Base-by-base conservation (phyloP, 2,797 vertebrate species). In the Enteromius anoplus region DNA sequence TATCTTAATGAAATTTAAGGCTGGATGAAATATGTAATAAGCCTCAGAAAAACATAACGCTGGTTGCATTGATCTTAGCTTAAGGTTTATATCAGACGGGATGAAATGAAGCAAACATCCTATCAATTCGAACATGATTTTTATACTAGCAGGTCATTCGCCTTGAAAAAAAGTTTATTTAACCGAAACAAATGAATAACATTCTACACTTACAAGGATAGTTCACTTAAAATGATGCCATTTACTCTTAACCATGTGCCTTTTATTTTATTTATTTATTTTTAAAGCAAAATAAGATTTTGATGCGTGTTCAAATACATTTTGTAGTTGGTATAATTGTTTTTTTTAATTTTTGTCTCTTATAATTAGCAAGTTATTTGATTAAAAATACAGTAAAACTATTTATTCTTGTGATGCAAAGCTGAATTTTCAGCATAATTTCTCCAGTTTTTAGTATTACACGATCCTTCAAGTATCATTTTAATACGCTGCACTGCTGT, bases 31-130 rank as follows among this genome's bases (percentile, higher is more conserved):
- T 68, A 72, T 68, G 73, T 76, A 77, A 82, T 75, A 80, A 72
- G 55, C 55, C 58, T 60, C 40, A 3, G 65, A 85, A 85, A 88
- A 87, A 76, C 42, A 85, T 72, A 66, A 83, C 68, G 69, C 34
- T 23, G 75, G 23, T 53, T 55, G 66, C 69, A 87, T 84, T 40
- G 79, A 84, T 86, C 32, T 66, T 58, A 58, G 42, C 51, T 78
- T 70, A 37, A 47, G n/a, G 32, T 75, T 42, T 60, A 70, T 26
- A 45, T 53, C 26, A 60, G 14, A 17, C 1, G 6, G 60, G 26
- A 34, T 37, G 34, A 80, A 80, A 79, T 51, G 37, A 45, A 55
- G 53, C 60, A 32, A 62, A 26, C 23, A 72, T 64, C 73, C 45
- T 47, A 75, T 42, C 37, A 76, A 79, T 69, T 75, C 17, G 68